phyloP scores from a whole-genome alignment of 2,888 invertebrate genomes.

The Euproctis similis region DNA sequence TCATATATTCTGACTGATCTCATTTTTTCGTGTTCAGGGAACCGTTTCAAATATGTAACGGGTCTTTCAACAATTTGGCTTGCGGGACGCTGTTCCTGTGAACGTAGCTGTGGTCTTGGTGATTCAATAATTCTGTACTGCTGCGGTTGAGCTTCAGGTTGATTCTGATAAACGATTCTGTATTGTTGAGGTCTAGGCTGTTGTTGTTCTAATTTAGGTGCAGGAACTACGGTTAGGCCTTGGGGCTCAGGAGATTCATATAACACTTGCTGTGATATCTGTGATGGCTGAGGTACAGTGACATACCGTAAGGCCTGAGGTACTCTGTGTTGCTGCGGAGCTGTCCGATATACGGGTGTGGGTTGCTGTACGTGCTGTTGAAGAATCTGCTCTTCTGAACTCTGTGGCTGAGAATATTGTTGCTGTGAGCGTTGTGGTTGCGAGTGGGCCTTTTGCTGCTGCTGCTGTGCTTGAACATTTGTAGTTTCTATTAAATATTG shows the following conservation, averaged over 20 bases:
- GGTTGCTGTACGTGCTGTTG: slow-evolving; percentile 38
- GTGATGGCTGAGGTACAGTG: slow-evolving; percentile 40
- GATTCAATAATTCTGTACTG: slow-evolving; percentile 58
- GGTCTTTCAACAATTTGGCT: slow-evolving; percentile 52
- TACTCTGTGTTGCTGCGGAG: slow-evolving; percentile 42
- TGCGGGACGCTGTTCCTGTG: slow-evolving; percentile 48
- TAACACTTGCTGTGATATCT: slow-evolving; percentile 36
- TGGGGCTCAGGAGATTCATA: slow-evolving; percentile 60
- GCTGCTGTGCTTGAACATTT: slow-evolving; percentile 40
- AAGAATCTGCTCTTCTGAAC: slow-evolving; percentile 31
- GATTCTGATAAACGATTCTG: slow-evolving; percentile 53
- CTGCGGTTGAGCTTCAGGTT: slow-evolving; percentile 55
- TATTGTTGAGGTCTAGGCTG: slow-evolving; percentile 39
- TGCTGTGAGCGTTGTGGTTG: background rate
- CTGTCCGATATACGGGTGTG: slow-evolving; percentile 32
- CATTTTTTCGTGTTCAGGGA: slow-evolving; percentile 56
- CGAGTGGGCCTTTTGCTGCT: background rate
- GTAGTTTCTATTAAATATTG: slow-evolving; percentile 71
- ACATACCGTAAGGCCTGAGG: slow-evolving; percentile 21
- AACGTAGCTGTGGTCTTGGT: slow-evolving; percentile 43
- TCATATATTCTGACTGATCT: slow-evolving; percentile 55
- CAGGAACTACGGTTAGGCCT: slow-evolving; percentile 62
- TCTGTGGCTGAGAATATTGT: background rate
- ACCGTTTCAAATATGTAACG: slow-evolving; percentile 56
- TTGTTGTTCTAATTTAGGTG: slow-evolving; percentile 55